Percentiles rank a stretch among this genome's conserved stretches.
Conservation (phyloP, 2,888 invertebrate genomes). For the Sphaerophoria taeniata region DNA sequence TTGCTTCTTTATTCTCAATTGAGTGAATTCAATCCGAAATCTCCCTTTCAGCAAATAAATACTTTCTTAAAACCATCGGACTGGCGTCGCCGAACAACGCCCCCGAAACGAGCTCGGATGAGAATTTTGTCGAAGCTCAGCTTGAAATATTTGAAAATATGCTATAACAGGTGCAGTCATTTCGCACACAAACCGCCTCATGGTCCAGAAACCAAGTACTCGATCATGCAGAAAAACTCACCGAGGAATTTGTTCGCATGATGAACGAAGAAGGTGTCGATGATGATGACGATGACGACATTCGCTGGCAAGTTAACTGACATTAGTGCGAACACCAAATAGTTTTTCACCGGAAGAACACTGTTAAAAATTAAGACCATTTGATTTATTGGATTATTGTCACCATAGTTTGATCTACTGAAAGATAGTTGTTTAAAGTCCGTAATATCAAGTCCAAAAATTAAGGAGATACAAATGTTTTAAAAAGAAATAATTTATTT, state of each 20-base stretch:
- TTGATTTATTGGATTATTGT: no score
- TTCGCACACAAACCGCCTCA: constrained; percentile 75
- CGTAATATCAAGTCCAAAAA: no score
- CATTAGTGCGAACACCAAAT: no score
- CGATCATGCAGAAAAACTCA: constrained; percentile 76
- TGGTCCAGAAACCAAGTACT: constrained; percentile 76
- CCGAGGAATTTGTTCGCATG: constrained; percentile 75
- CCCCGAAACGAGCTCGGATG: constrained; percentile 55
- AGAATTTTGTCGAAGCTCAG: no score
- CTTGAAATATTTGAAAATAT: constrained; percentile 76
- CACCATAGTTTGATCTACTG: no score
- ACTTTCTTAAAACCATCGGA: constrained; percentile 65
- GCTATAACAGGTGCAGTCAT: constrained; percentile 76
- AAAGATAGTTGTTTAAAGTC: no score
- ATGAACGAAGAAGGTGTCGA: constrained; percentile 70
- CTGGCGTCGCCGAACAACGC: constrained; percentile 41
- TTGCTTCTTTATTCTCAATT: no score
- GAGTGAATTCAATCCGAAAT: not conserved
- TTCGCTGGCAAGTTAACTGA: no score
- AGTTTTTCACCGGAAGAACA: no score
- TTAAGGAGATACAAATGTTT: no score
- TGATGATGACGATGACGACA: constrained; percentile 43
- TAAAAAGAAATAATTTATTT: no score
- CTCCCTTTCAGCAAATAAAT: constrained; percentile 50
- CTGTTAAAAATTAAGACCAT: no score